These are phyloP conservation scores for Scaptomyza polygonia DNA, from an alignment of 2,888 invertebrate species.

Conservation along the genomic window DNA sequence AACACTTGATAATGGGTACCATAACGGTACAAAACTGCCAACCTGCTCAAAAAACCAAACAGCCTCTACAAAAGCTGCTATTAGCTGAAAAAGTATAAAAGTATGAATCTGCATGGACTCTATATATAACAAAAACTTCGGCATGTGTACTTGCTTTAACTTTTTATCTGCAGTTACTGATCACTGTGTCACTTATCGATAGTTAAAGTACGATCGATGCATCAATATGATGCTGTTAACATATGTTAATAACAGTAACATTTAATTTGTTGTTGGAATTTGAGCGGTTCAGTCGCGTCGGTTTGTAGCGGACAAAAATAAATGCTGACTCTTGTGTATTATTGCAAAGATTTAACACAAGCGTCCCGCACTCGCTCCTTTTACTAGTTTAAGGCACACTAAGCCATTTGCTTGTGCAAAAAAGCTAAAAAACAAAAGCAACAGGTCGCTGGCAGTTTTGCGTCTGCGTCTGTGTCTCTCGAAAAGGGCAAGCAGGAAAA, in stretches of 20 bases:
- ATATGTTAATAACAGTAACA: conserved; percentile 43
- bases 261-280: conserved; percentile 60
- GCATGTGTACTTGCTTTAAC: too few species aligned
- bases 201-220: conserved; percentile 22
- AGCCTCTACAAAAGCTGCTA: background rate
- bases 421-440: conserved; percentile 32
- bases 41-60: background rate
- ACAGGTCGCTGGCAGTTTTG: conserved; percentile 46
- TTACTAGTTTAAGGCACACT: conserved; percentile 34
- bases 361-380: conserved; percentile 19
- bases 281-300: conserved; percentile 59
- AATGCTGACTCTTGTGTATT: conserved; percentile 34
- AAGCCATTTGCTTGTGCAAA: conserved; percentile 23
- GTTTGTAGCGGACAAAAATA: conserved; percentile 36
- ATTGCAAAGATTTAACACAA: conserved; percentile 39
- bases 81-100: background rate
- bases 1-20: conserved; percentile 22
- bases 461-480: conserved; percentile 47
- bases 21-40: conserved; percentile 4
- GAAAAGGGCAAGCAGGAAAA: conserved; percentile 75
- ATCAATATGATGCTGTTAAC: conserved; percentile 22
- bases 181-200: conserved; percentile 11
- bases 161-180: too few species aligned
- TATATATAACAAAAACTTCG: background rate
- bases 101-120: background rate